Base-by-base conservation (phyloP, 2,113 vertebrate genomes). In the Odontesthes bonariensis region DNA sequence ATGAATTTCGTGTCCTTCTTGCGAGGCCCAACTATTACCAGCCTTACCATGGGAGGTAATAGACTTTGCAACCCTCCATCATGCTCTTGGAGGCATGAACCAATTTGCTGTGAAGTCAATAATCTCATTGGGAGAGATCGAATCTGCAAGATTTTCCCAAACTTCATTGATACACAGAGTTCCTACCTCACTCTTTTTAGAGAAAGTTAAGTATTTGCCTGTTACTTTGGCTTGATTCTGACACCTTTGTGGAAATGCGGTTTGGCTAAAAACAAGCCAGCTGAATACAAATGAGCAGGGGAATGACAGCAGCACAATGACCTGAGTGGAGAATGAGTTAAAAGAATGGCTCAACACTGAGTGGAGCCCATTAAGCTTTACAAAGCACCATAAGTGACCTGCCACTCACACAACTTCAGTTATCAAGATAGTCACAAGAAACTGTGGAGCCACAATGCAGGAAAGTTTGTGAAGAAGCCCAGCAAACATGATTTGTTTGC, bases 31-130 rank as follows among this genome's bases (percentile, higher is more conserved):
- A 80, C 79, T 76, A 83, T 85, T 75, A 82, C 59, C 44, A 40
- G 79, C 64, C 70, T 83, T 77, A 79, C 87, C 63, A 65, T 67
- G 46, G 49, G 60, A 78, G 55, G 68, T 86, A 86, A 92, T 87
- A 70, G 70, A 86, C 81, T 85, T 49, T 57, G 56, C 49, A 63
- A 58, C 62, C 22, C 74, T 73, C 70, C 77, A 73, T 80, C 59
- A 69, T 14, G 63, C 65, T 80, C 82, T 78, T 20, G 61, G 71
- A 85, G 68, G 61, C 10, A 35, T 23, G 69, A n/a, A 69, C 60
- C 69, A 79, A 82, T 85, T 79, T 81, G 49, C 79, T 51, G 70
- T 83, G 47, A 86, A 79, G 77, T 89, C 79, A 83, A 82, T 86
- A 86, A 86, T 75, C 64, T 80, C 69, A 82, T 44, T 49, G 56